phyloP scores from a whole-genome alignment of 2,888 invertebrate genomes.

The Crocallis elinguaria region DNA sequence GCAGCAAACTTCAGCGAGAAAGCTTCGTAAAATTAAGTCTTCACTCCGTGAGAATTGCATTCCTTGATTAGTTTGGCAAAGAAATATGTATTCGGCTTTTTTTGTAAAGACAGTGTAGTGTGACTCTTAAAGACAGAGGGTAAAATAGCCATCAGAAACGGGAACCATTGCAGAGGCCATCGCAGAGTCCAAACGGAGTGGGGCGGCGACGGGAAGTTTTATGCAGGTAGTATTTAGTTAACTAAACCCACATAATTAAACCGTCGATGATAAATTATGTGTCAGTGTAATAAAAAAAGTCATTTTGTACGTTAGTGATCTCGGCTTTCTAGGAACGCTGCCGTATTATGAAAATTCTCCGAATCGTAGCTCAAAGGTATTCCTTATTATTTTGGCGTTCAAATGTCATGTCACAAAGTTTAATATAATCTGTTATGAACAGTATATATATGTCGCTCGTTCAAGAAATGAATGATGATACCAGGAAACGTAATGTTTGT shows the following conservation, averaged over 20 bases:
- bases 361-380: background rate
- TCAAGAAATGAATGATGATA: too few relatives aligned
- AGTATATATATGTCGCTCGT: background rate
- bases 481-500: background rate
- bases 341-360: background rate
- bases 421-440: background rate
- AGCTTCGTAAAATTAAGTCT: slow-evolving; percentile 28
- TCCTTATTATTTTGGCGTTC: background rate
- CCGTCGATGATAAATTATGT: too few relatives aligned
- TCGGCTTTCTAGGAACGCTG: too few relatives aligned
- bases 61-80: slow-evolving; percentile 16
- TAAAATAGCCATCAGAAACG: too few relatives aligned
- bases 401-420: background rate
- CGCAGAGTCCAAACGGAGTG: too few relatives aligned
- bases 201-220: too few relatives aligned
- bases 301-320: too few relatives aligned
- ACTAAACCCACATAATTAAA: too few relatives aligned
- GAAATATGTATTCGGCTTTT: slow-evolving; percentile 9
- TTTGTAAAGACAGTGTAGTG: slow-evolving; percentile 5
- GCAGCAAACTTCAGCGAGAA: slow-evolving; percentile 35
- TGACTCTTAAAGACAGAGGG: slow-evolving; percentile 8
- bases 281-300: too few relatives aligned
- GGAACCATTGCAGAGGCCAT: too few relatives aligned
- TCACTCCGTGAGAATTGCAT: slow-evolving; percentile 14
- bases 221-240: too few relatives aligned